Evolutionary conservation across 2,797 vertebrate species (phyloP), one percentile per base, ranked within the genome.

Genomic region (Dallia pectoralis): DNA sequence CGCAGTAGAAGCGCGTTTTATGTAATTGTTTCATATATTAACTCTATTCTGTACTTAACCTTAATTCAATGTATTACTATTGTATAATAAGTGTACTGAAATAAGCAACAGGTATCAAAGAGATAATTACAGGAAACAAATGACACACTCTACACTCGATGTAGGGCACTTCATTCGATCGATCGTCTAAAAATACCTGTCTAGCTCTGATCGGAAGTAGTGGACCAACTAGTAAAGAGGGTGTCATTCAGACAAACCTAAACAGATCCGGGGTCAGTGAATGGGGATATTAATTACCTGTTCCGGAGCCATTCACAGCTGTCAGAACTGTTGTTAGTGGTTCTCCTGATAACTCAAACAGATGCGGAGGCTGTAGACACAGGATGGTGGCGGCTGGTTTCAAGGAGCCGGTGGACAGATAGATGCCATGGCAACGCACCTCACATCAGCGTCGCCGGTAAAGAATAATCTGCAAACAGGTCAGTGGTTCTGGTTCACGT

Each of bases 261-360:
- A 70, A 81, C 51, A 69, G 75, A 79, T 61, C 69, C 72, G 56
- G 76, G 79, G 83, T 82, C 82, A 80, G 72, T 59, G 74, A 75
- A 82, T 79, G 72, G 77, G 75, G 68, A 71, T 72, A 79, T 81
- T 40, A 82, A 80, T 80, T 65, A 78, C 56, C 64, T 75, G 74
- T 72, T 78, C 64, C 71, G 47, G 47, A 72, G 32, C 61, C 12
- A 67, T 73, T 44, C 63, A 67, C 74, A 78, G 19, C 6, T 18
- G 49, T 51, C 16, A 15, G 16, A 19, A 15, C 48, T 15, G 16
- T 49, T 49, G 48, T 49, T 15, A 49, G 18, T 16, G 16, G 16
- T 51, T 51, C 5, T 49, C 14, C 56, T 16, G 19, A 29, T 33
- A 69, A 48, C 29, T 12, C 8, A 33, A 69, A 75, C 82, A 81